Evolutionary conservation across 2,113 vertebrate species (phyloP).

Genomic region (Cynocephalus volans): DNA sequence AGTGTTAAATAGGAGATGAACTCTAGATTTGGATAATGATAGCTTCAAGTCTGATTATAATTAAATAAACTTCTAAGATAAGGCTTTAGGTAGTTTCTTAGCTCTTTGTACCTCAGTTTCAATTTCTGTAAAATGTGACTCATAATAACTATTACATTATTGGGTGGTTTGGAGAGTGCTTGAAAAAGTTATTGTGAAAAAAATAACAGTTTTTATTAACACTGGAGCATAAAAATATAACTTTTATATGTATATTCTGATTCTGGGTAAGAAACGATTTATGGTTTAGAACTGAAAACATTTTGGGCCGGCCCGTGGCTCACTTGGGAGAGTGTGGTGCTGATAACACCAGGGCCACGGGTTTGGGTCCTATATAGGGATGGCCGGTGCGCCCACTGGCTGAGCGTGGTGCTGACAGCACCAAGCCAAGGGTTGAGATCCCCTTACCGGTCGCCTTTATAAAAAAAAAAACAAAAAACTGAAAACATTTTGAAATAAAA

Average conservation of each 20-base stretch:
- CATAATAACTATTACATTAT: background rate
- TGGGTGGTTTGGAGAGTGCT: background rate
- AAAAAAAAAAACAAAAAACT: too few relatives aligned
- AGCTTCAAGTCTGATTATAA: background rate
- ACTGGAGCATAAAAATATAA: background rate
- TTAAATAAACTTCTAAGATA: background rate
- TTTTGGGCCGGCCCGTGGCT: constrained; percentile 38
- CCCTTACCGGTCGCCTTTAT: too few relatives aligned
- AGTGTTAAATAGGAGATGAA: background rate
- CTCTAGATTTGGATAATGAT: background rate
- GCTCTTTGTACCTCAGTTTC: constrained; percentile 24
- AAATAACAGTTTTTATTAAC: constrained; percentile 41
- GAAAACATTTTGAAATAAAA: background rate
- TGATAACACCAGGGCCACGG: too few relatives aligned
- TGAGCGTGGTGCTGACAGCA: too few relatives aligned
- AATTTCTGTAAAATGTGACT: constrained; percentile 52
- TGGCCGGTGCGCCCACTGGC: too few relatives aligned
- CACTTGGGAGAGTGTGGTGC: too few relatives aligned
- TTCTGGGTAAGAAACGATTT: constrained; percentile 40
- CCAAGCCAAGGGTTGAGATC: too few relatives aligned
- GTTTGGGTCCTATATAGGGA: too few relatives aligned
- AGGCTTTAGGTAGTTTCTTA: constrained; percentile 5
- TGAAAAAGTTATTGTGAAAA: background rate
- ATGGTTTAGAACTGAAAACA: constrained; percentile 67
- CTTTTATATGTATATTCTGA: background rate